Evolutionary conservation across 2,113 vertebrate genomes (phyloP).

Genomic region (cattle (Bos taurus)): DNA sequence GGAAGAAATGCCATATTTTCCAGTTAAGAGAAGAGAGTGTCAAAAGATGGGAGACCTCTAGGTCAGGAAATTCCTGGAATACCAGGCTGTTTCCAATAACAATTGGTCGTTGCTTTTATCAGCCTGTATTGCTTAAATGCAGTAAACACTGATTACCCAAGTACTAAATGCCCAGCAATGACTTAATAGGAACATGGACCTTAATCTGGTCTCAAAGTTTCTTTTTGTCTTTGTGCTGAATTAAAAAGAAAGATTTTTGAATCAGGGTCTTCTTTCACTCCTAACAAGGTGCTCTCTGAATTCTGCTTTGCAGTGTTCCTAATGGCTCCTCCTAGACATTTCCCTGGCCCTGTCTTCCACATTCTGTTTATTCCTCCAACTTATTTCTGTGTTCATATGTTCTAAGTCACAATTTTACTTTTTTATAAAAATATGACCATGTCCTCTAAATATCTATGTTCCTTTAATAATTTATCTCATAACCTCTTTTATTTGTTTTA

Average conservation of each 20-base stretch:
- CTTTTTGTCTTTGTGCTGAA: neutral
- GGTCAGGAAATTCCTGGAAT: constrained; percentile 50
- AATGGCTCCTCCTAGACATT: neutral
- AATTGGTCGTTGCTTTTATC: neutral
- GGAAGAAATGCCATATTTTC: neutral
- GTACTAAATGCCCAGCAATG: neutral
- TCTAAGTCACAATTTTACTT: neutral
- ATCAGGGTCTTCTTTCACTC: neutral
- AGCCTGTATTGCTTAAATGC: neutral
- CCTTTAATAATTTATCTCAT: neutral
- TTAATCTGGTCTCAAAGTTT: neutral
- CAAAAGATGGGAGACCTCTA: neutral
- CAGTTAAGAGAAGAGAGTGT: neutral
- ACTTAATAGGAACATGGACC: neutral
- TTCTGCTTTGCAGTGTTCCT: neutral
- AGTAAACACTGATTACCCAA: neutral
- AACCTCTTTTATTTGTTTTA: neutral
- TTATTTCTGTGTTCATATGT: neutral
- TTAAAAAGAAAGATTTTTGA: neutral
- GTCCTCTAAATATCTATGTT: neutral
- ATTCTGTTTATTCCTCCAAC: neutral
- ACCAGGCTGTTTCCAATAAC: neutral
- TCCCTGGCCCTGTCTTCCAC: neutral
- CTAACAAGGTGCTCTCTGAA: neutral
- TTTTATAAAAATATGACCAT: neutral